Evolutionary conservation across 2,888 invertebrate genomes (phyloP).

Genomic region (Tholera decimalis): DNA sequence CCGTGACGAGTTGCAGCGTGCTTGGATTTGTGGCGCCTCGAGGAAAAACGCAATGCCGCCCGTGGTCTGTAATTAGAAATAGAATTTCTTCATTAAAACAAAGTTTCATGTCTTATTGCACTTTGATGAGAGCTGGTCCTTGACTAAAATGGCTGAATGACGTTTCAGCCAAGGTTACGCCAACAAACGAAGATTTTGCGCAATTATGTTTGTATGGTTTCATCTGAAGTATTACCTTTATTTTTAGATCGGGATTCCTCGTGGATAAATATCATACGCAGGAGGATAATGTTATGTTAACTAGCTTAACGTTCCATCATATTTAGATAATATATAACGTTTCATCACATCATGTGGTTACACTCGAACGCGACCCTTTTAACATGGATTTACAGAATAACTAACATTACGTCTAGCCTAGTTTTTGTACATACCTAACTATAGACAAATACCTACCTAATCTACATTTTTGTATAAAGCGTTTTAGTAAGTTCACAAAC

Average conservation of each 20-base stretch:
- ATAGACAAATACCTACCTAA: too few species aligned
- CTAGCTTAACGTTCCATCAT: neutral
- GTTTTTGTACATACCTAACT: too few species aligned
- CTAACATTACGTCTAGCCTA: too few species aligned
- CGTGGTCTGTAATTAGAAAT: too few species aligned
- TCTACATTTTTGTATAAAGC: too few species aligned
- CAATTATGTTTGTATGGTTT: neutral
- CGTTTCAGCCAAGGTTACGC: constrained; percentile 6
- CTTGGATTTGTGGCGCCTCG: too few species aligned
- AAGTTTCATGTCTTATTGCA: too few species aligned
- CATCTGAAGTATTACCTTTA: neutral
- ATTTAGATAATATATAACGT: neutral
- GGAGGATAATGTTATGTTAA: neutral
- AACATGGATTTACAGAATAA: too few species aligned
- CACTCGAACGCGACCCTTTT: neutral
- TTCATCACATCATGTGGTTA: neutral
- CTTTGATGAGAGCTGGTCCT: neutral
- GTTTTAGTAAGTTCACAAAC: too few species aligned
- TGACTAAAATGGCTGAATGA: neutral
- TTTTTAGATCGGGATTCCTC: neutral
- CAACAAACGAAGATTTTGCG: neutral
- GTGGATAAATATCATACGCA: constrained; percentile 4
- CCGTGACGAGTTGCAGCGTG: too few species aligned
- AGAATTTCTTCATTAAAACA: too few species aligned
- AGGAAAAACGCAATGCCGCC: too few species aligned